phyloP scores from a whole-genome alignment of 2,888 invertebrate genomes.

The Lasioglossum malachurum region DNA sequence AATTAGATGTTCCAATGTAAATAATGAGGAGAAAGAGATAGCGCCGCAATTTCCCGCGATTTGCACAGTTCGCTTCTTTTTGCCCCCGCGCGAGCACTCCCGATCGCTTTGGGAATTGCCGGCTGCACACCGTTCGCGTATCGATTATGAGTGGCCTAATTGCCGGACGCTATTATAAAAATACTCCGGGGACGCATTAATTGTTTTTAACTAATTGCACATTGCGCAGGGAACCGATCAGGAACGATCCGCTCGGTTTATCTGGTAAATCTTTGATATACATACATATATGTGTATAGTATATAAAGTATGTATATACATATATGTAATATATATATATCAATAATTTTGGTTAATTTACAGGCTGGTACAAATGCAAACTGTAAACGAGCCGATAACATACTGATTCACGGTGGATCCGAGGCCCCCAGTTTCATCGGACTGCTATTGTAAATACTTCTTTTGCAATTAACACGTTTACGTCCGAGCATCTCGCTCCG shows the following conservation, averaged over 20 bases:
- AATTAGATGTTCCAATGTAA: constrained; percentile 8
- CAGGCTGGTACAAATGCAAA: constrained; percentile 3
- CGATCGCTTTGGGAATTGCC: constrained; percentile 42
- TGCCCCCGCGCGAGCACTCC: not conserved
- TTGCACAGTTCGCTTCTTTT: constrained; percentile 21
- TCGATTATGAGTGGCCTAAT: constrained; percentile 44
- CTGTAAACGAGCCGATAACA: constrained; percentile 15
- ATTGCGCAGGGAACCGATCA: constrained; percentile 4
- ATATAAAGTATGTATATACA: not conserved
- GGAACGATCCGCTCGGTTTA: not conserved
- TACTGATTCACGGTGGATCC: constrained; percentile 4
- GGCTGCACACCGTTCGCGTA: constrained; percentile 15
- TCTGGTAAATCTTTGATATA: not conserved
- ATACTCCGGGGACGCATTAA: constrained; percentile 55
- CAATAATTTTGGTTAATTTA: constrained; percentile 48
- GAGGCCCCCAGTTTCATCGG: not conserved
- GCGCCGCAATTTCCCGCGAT: not conserved
- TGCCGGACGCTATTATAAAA: constrained; percentile 46
- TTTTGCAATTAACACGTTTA: constrained; percentile 30
- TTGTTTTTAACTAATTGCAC: constrained; percentile 59
- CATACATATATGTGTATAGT: not conserved
- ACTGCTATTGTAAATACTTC: not conserved
- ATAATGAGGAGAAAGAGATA: not conserved
- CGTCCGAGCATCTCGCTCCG: constrained; percentile 25
- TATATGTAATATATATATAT: not conserved